A percentile compares a stretch with the other conserved stretches of the same genome.
These are phyloP conservation scores for Drosophila algonquin DNA, from an alignment of 2,888 invertebrate species.

Conservation along the genomic window DNA sequence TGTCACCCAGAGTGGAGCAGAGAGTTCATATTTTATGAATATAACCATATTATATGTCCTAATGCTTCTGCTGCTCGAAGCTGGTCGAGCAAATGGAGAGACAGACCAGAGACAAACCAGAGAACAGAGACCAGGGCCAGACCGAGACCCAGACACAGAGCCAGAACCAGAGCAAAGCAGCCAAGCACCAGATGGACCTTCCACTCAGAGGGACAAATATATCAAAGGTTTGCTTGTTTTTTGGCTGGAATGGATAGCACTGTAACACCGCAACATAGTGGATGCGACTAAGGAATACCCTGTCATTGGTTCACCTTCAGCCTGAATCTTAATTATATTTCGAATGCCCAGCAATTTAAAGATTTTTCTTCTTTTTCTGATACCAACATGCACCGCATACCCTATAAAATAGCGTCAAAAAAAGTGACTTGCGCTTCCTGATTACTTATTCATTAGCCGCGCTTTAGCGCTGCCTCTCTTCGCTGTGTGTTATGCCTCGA, in stretches of 20 bases:
- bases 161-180: slow-evolving; percentile 5
- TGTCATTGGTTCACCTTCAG: no score
- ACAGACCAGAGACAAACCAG: neutral
- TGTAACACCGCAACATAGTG: neutral
- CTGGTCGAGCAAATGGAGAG: slow-evolving; percentile 17
- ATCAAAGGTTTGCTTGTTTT: slow-evolving; percentile 58
- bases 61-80: slow-evolving; percentile 50
- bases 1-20: slow-evolving; percentile 39
- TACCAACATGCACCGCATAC: neutral
- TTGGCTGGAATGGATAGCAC: neutral
- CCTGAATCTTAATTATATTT: no score
- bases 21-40: slow-evolving; percentile 75
- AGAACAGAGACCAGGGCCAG: slow-evolving; percentile 10
- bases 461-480: slow-evolving; percentile 63
- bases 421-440: slow-evolving; percentile 48
- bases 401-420: slow-evolving; percentile 23
- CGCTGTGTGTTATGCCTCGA: slow-evolving; percentile 21
- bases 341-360: no score
- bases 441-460: slow-evolving; percentile 73
- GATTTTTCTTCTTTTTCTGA: neutral
- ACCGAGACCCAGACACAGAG: no score
- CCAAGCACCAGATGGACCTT: slow-evolving; percentile 42
- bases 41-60: slow-evolving; percentile 73
- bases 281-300: neutral
- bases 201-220: slow-evolving; percentile 53